Base-by-base conservation (phyloP, 2,888 invertebrate species). In the Dryococelus australis region DNA sequence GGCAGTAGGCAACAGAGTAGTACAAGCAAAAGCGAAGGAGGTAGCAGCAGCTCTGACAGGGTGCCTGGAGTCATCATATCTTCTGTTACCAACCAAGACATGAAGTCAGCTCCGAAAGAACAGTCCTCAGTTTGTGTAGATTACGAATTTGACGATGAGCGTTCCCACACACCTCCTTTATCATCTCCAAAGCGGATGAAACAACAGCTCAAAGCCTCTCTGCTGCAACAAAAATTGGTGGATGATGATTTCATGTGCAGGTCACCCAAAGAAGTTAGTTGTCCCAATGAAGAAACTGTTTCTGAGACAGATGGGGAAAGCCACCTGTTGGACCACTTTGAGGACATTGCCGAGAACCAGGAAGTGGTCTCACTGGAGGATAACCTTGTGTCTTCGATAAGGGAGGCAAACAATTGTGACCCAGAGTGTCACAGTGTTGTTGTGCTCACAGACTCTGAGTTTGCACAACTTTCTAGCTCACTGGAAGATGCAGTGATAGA, bases 91-190 rank as follows among this genome's bases (percentile, higher is more conserved):
- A 84, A 26, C 43, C 86, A 80, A 10, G 65, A 47, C 24, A 65
- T 79, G n/a, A 86, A 51, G 8, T 79, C 86, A 43, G 43, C 28
- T 26, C 51, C 86, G n/a, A 85, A 86, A 9, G 84, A 86, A 47
- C 93, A 93, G 89, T 94, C 94, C 0, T 90, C 94, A 28, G 94
- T 94, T 0, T 94, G 94, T 90, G 93, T 93, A 0, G 95, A 95
- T 90, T 94, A 94, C 89, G 94, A 95, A 89, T 94, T 94, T 88
- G 95, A 95, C 89, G 94, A 94, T 89, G 94, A 94, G 47, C 88
- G 87, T 88, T 94, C 94, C 9, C 94, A 93, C 20, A 93, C 94
- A 8, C 94, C 94, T 6, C 94, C 94, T 0, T 65, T 86, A 10
- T 85, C 87, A 8, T 86, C 88, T 81, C 86, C 87, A 28, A 16